Percentiles rank a stretch among this genome's conserved stretches.
These are phyloP conservation scores for Cryptosula pallasiana DNA, from an alignment of 2,888 invertebrate species.

Conservation along the genomic window DNA sequence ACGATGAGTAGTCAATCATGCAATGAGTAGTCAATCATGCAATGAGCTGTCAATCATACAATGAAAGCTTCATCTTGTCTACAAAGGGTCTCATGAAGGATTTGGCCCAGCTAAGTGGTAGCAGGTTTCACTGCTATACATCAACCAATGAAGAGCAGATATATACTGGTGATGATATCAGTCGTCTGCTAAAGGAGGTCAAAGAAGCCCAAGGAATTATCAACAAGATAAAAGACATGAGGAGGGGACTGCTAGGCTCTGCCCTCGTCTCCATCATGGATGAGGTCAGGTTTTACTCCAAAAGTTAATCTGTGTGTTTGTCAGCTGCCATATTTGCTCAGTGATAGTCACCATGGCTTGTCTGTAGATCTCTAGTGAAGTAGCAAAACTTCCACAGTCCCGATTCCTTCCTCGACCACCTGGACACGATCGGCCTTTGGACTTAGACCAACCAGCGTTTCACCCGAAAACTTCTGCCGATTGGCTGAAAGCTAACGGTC, in stretches of 20 bases:
- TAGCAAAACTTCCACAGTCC: constrained; percentile 50
- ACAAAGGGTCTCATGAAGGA: constrained; percentile 34
- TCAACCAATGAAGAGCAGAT: constrained; percentile 51
- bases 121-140: constrained; percentile 51
- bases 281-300: constrained; percentile 38
- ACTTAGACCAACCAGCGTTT: constrained; percentile 44
- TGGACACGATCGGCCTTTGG: constrained; percentile 50
- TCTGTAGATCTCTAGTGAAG: constrained; percentile 45
- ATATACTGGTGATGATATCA: constrained; percentile 52
- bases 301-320: no score
- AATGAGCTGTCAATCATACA: no score
- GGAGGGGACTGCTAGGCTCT: constrained; percentile 52
- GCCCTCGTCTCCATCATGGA: constrained; percentile 51
- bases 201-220: constrained; percentile 49
- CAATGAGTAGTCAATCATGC: no score
- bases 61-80: no score
- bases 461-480: constrained; percentile 46
- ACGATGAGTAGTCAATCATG: no score
- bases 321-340: not conserved
- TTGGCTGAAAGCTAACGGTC: constrained; percentile 50
- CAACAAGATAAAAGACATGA: constrained; percentile 52
- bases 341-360: not conserved
- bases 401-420: constrained; percentile 51
- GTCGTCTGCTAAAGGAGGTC: constrained; percentile 48
- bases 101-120: constrained; percentile 47